Conservation (phyloP, 2,888 invertebrate genomes). For the Amphipyra tragopoginis region DNA sequence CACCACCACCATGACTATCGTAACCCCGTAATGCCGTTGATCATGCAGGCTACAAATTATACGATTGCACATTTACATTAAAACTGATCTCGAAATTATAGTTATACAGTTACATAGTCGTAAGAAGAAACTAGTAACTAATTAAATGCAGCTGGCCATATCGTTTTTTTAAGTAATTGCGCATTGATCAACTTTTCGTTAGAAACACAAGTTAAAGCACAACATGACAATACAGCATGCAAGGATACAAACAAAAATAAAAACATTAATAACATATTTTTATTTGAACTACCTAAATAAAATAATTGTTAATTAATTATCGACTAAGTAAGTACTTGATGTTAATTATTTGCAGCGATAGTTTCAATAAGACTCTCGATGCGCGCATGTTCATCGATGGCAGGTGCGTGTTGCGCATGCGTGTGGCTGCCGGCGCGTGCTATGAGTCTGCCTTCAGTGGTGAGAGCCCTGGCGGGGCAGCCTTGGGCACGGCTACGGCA, state of each 20-base stretch:
- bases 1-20: constrained; percentile 71
- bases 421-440: constrained; percentile 71
- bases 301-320: no score
- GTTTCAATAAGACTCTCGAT: constrained; percentile 86
- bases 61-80: background rate
- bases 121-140: no score
- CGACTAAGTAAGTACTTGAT: background rate
- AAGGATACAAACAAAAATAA: constrained; percentile 8
- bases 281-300: no score
- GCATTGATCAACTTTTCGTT: no score
- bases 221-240: background rate
- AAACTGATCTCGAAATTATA: constrained; percentile 1
- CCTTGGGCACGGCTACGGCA: constrained; percentile 77
- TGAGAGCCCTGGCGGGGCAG: constrained; percentile 81
- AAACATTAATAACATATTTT: background rate
- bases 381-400: constrained; percentile 69
- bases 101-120: background rate
- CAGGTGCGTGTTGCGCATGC: constrained; percentile 71
- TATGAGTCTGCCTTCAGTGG: constrained; percentile 75
- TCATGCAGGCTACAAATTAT: constrained; percentile 12
- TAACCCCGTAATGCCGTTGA: constrained; percentile 30
- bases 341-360: constrained; percentile 61
- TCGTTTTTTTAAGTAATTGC: background rate
- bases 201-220: background rate
- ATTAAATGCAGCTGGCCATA: no score